Evolutionary conservation across 2,113 vertebrate species (phyloP).

Genomic region (Lontra canadensis): DNA sequence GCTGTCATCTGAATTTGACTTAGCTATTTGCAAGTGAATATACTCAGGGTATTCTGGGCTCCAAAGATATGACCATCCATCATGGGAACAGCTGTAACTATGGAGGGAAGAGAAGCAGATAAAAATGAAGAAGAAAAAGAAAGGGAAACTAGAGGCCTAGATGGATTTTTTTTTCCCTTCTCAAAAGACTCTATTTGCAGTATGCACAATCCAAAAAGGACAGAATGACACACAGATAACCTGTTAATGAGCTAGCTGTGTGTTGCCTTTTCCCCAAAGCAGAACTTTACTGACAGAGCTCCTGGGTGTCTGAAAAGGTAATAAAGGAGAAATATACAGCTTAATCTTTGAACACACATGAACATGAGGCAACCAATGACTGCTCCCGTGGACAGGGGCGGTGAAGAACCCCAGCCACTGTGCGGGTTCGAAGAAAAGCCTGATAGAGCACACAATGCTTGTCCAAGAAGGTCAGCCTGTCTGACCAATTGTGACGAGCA

Average conservation of each 20-base stretch:
- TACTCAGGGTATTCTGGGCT: constrained; percentile 62
- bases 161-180: background rate
- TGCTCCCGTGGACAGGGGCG: constrained; percentile 46
- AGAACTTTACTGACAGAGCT: background rate
- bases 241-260: constrained; percentile 25
- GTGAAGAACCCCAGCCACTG: background rate
- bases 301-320: background rate
- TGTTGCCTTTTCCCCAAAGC: background rate
- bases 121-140: constrained; percentile 30
- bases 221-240: constrained; percentile 60
- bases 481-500: constrained; percentile 89
- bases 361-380: background rate
- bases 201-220: constrained; percentile 22
- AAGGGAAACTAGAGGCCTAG: constrained; percentile 36
- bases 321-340: constrained; percentile 55
- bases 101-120: background rate
- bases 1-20: constrained; percentile 54
- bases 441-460: constrained; percentile 82
- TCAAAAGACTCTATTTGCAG: constrained; percentile 39
- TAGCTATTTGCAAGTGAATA: constrained; percentile 65
- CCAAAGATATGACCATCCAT: constrained; percentile 45
- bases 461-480: constrained; percentile 79
- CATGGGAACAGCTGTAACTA: constrained; percentile 45
- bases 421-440: background rate
- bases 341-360: constrained; percentile 44